A percentile compares a stretch with the other conserved stretches of the same genome.
phyloP scores from a whole-genome alignment of 2,797 vertebrate genomes.

The Choloepus didactylus region DNA sequence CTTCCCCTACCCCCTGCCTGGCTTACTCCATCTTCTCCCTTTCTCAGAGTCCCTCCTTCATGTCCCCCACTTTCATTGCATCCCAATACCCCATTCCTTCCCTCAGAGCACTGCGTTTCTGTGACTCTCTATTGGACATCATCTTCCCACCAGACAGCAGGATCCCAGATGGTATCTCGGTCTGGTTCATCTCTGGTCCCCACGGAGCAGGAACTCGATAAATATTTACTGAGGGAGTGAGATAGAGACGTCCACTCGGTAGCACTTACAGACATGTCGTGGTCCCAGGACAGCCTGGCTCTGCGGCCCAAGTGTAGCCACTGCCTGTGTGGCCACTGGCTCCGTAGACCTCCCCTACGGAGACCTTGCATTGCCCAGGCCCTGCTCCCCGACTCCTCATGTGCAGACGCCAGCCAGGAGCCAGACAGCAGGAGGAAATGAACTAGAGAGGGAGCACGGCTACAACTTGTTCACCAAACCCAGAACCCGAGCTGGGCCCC shows the following conservation, averaged over 20 bases:
- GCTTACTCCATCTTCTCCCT: not conserved
- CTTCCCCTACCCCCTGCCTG: not conserved
- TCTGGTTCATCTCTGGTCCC: not conserved
- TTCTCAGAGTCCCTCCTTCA: not conserved
- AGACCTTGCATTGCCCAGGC: not conserved
- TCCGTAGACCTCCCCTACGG: not conserved
- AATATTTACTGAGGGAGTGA: rapidly evolving
- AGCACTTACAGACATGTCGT: rapidly evolving
- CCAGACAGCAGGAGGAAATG: not conserved
- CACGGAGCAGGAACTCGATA: too few species aligned
- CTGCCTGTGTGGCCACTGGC: rapidly evolving
- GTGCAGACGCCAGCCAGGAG: not conserved
- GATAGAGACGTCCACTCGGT: not conserved
- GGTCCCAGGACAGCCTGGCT: rapidly evolving
- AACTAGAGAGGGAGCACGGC: not conserved
- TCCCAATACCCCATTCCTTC: not conserved
- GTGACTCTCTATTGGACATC: not conserved
- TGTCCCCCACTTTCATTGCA: rapidly evolving
- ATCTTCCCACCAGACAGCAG: not conserved
- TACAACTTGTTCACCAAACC: not conserved
- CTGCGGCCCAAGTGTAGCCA: not conserved
- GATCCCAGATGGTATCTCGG: not conserved
- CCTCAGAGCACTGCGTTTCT: not conserved
- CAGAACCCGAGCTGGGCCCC: not conserved
- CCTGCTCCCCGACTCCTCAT: not conserved